These are phyloP conservation scores for Austrolebias charrua DNA, from an alignment of 2,797 vertebrate species.

Conservation along the genomic window DNA sequence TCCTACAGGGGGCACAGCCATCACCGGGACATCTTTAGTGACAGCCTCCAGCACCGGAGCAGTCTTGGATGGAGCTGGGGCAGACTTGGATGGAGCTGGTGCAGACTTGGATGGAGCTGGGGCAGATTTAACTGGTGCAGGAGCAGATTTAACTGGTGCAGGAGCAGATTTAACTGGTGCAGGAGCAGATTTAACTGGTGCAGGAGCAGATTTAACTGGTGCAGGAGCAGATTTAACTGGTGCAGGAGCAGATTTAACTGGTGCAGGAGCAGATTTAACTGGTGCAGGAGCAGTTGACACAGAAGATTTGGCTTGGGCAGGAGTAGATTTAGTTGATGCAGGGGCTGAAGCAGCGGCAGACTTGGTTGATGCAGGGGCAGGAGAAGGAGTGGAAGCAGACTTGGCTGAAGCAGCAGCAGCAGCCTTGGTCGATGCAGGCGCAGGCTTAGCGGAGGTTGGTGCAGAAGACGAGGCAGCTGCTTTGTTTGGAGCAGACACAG, in stretches of 20 bases:
- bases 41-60: constrained; percentile 79
- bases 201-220: constrained; percentile 1
- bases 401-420: constrained; percentile 11
- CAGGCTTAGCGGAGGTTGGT: constrained; percentile 18
- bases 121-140: constrained; percentile 42
- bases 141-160: too few relatives aligned
- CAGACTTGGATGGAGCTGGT: constrained; percentile 42
- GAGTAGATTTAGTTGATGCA: constrained; percentile 10
- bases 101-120: constrained; percentile 13
- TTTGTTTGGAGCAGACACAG: constrained; percentile 34
- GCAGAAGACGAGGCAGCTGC: constrained; percentile 22
- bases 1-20: constrained; percentile 86
- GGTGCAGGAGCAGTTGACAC: too few relatives aligned
- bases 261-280: constrained; percentile 22
- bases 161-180: neutral
- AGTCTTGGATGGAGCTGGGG: constrained; percentile 50
- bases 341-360: neutral
- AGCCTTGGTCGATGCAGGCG: constrained; percentile 68
- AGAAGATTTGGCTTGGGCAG: constrained; percentile 19
- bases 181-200: neutral
- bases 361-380: constrained; percentile 13
- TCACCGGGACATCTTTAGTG: constrained; percentile 86
- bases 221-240: constrained; percentile 12
- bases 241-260: neutral
- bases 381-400: neutral